phyloP scores from a whole-genome alignment of 2,113 vertebrate species.

The Oophaga pumilio region DNA sequence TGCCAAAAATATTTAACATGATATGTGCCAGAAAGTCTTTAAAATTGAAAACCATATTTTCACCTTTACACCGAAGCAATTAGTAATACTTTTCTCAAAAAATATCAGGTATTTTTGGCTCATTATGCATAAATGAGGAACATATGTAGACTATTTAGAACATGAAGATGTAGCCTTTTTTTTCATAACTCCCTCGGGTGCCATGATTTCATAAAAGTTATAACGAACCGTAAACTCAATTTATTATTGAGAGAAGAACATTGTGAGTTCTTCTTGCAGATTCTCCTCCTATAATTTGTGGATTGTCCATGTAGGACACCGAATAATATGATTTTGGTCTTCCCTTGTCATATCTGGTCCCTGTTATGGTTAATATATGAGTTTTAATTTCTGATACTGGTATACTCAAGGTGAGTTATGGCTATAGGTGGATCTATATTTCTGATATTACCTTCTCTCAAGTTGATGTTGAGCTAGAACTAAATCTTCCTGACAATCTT shows the following conservation, averaged over 20 bases:
- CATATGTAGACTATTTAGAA: neutral
- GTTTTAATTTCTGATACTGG: too few species aligned
- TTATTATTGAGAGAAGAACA: too few species aligned
- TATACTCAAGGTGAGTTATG: neutral
- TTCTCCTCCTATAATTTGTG: too few species aligned
- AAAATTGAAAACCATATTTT: neutral
- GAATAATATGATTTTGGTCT: too few species aligned
- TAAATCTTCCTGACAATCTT: constrained; percentile 81
- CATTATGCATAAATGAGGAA: neutral
- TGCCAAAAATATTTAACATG: neutral
- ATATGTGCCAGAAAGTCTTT: neutral
- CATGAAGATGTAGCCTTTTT: neutral
- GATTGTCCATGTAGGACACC: too few species aligned
- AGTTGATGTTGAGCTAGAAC: constrained; percentile 74
- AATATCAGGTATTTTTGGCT: neutral
- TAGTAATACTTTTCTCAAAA: neutral
- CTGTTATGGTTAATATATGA: too few species aligned
- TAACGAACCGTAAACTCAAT: too few species aligned
- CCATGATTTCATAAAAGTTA: too few species aligned
- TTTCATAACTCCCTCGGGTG: neutral
- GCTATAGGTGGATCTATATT: neutral
- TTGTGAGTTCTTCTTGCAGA: too few species aligned
- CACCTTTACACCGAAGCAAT: neutral
- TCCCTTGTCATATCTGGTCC: too few species aligned
- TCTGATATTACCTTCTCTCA: constrained; percentile 83